Evolutionary conservation across 1,140 invertebrate genomes (phyloP).

Genomic region (Hypothenemus hampei): DNA sequence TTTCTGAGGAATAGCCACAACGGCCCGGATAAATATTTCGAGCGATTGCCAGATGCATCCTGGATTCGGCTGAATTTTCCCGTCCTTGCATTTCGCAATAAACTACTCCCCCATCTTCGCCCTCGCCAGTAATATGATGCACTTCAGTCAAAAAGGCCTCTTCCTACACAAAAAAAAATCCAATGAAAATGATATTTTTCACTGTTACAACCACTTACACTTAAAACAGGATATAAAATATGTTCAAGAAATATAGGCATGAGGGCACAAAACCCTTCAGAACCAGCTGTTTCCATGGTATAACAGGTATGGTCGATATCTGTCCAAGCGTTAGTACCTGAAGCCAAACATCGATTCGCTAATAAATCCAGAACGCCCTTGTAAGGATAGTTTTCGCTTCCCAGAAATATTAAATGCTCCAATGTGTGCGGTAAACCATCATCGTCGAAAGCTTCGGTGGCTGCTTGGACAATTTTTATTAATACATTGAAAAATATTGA

Average conservation of each 20-base stretch:
- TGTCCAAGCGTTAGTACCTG: constrained; percentile 84
- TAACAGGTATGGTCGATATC: constrained; percentile 86
- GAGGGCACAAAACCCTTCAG: constrained; percentile 80
- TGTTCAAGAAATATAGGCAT: constrained; percentile 89
- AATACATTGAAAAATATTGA: background rate
- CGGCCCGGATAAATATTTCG: constrained; percentile 70
- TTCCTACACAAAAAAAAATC: constrained; percentile 47
- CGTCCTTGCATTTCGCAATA: constrained; percentile 90
- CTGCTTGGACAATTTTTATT: constrained; percentile 51
- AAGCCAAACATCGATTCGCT: constrained; percentile 83
- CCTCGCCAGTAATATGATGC: constrained; percentile 83
- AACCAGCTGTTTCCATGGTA: constrained; percentile 81
- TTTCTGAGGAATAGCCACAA: constrained; percentile 80
- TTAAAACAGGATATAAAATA: constrained; percentile 78
- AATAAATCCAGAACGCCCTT: constrained; percentile 84
- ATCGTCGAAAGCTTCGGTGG: constrained; percentile 85
- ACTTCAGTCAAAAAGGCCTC: constrained; percentile 83
- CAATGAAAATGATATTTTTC: background rate
- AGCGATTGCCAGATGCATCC: constrained; percentile 57
- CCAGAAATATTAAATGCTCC: constrained; percentile 89
- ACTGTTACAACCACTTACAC: constrained; percentile 49
- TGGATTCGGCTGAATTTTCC: constrained; percentile 75
- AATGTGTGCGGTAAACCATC: constrained; percentile 90
- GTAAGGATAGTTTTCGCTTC: constrained; percentile 85
- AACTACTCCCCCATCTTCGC: constrained; percentile 85